These are phyloP conservation scores for Apodemia zela DNA, from an alignment of 2,888 invertebrate species.

Conservation along the genomic window DNA sequence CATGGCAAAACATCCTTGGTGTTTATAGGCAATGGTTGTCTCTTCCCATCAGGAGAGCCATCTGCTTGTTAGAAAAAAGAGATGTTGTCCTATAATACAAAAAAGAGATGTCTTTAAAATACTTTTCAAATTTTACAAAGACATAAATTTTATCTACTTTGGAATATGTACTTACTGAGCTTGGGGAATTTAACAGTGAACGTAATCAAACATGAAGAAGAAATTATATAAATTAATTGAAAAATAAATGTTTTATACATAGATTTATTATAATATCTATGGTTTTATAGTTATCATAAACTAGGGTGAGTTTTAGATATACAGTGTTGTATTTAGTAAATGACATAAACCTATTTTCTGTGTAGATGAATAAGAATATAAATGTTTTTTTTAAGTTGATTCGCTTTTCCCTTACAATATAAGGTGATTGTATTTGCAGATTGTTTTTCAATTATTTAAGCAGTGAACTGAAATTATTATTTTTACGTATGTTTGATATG, in stretches of 20 bases:
- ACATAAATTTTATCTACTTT: no score
- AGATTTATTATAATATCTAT: no score
- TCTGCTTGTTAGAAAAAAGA: no score
- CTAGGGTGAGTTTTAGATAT: slow-evolving; percentile 14
- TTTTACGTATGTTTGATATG: no score
- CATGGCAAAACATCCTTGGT: no score
- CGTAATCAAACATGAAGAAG: neutral
- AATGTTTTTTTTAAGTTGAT: neutral
- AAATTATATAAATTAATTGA: neutral
- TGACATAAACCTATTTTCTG: neutral
- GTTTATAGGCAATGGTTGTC: no score
- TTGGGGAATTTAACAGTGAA: neutral
- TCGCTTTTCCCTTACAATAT: slow-evolving; percentile 7
- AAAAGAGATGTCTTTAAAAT: no score
- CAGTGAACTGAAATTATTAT: slow-evolving; percentile 14
- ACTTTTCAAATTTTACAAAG: no score
- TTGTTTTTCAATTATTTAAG: slow-evolving; percentile 1
- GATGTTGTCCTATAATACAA: no score
- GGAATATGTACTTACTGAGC: neutral
- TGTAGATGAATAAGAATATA: neutral
- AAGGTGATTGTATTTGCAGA: neutral
- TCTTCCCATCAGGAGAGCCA: no score
- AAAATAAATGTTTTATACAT: neutral
- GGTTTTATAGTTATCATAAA: slow-evolving; percentile 9
- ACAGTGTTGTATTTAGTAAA: slow-evolving; percentile 20